Percentiles rank a stretch among this genome's conserved stretches.
Conservation (phyloP, 2,113 vertebrate genomes). For the Micromys minutus region DNA sequence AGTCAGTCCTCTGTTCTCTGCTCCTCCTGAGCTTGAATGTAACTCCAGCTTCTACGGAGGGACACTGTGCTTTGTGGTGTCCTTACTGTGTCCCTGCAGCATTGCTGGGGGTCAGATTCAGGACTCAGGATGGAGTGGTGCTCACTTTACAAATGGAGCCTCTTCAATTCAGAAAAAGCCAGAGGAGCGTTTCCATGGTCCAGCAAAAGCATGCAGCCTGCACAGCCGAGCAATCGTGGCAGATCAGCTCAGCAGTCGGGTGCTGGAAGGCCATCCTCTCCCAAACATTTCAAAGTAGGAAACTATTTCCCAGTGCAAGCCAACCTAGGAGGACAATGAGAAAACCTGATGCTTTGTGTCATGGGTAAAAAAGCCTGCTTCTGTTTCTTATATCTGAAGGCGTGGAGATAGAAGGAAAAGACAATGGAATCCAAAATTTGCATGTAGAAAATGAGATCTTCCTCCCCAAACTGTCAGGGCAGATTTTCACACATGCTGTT, state of each 20-base stretch:
- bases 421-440: slow-evolving; percentile 48
- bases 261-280: background rate
- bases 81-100: no score
- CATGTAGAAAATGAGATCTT: slow-evolving; percentile 51
- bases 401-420: background rate
- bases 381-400: background rate
- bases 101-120: background rate
- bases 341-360: background rate
- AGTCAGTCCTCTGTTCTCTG: background rate
- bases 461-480: slow-evolving; percentile 30
- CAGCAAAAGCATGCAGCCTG: slow-evolving; percentile 33
- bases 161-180: background rate
- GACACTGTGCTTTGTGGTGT: no score
- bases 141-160: background rate
- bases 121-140: background rate
- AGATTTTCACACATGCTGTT: slow-evolving; percentile 31
- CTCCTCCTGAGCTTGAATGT: background rate
- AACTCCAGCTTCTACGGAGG: no score
- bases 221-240: background rate
- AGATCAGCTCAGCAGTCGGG: background rate
- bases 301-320: slow-evolving; percentile 28
- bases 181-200: background rate
- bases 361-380: slow-evolving; percentile 37
- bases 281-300: slow-evolving; percentile 19
- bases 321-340: background rate